Percentiles rank a stretch among this genome's conserved stretches.
Conservation (phyloP, 2,113 vertebrate genomes). For the Ictalurus punctatus region DNA sequence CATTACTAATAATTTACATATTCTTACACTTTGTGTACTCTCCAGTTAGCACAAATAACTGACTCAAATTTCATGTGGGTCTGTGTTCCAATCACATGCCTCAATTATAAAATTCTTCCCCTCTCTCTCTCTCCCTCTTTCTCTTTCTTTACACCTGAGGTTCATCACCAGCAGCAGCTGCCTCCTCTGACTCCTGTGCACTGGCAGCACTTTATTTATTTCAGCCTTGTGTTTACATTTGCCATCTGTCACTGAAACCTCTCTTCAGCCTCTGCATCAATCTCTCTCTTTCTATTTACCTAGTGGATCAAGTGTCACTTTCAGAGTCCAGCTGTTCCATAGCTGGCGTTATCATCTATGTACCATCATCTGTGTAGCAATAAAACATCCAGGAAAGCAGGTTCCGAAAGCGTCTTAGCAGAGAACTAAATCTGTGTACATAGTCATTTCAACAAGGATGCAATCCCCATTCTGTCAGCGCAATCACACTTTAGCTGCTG, state of each 20-base stretch:
- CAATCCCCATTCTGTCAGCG: constrained; percentile 11
- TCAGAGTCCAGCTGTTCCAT: constrained; percentile 66
- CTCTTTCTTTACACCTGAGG: not conserved
- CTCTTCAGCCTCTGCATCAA: constrained; percentile 27
- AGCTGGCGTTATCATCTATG: constrained; percentile 56
- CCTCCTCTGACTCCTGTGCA: not conserved
- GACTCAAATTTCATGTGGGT: not conserved
- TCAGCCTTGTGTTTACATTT: constrained; percentile 31
- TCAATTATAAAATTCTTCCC: not conserved
- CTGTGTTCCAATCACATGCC: not conserved
- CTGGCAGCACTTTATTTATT: constrained; percentile 19
- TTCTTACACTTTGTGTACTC: not conserved
- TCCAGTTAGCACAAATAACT: not conserved
- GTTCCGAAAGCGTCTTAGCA: not conserved
- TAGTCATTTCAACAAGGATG: constrained; percentile 1
- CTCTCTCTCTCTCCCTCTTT: not conserved
- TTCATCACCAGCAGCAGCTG: constrained; percentile 15
- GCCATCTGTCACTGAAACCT: constrained; percentile 36
- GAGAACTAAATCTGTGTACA: not conserved
- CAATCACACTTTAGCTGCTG: constrained; percentile 1
- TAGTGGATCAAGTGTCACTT: constrained; percentile 48
- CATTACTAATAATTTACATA: not conserved
- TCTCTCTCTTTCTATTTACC: constrained; percentile 36
- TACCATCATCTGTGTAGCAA: constrained; percentile 59
- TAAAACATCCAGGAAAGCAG: constrained; percentile 6